Evolutionary conservation across 2,888 invertebrate species (phyloP).

Genomic region (Drosophila neotestacea): DNA sequence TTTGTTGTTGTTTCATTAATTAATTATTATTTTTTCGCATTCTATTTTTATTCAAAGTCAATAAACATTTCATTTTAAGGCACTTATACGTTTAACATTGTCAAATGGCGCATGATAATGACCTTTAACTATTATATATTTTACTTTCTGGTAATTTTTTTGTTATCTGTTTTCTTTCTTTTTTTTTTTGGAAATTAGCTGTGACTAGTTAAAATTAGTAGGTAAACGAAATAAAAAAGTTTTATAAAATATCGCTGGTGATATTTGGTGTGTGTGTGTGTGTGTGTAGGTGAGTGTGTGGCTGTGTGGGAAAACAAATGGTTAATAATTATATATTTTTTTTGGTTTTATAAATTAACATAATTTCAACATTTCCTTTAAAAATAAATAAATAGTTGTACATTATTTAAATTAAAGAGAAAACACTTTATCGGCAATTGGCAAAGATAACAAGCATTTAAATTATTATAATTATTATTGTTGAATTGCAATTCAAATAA

Average conservation of each 20-base stretch:
- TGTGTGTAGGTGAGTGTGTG: conserved; percentile 40
- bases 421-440: conserved; percentile 44
- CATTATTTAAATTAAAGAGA: conserved; percentile 67
- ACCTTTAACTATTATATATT: conserved; percentile 34
- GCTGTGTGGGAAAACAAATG: conserved; percentile 34
- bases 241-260: conserved; percentile 49
- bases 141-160: conserved; percentile 33
- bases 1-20: conserved; percentile 19
- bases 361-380: conserved; percentile 78
- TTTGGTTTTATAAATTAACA: conserved; percentile 68
- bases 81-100: conserved; percentile 62
- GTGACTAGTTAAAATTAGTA: conserved; percentile 81
- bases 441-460: conserved; percentile 71
- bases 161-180: conserved; percentile 42
- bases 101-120: conserved; percentile 31
- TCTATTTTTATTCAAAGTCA: conserved; percentile 45
- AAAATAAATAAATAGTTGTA: conserved; percentile 80
- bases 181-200: conserved; percentile 78
- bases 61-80: conserved; percentile 66
- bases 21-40: conserved; percentile 13
- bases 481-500: conserved; percentile 53
- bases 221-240: conserved; percentile 62
- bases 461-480: conserved; percentile 8
- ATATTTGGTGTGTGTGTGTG: conserved; percentile 44
- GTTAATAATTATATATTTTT: conserved; percentile 41